A percentile compares a stretch with the other conserved stretches of the same genome.
Evolutionary conservation across 2,888 invertebrate genomes (phyloP).

Genomic region (Melitaea athalia): DNA sequence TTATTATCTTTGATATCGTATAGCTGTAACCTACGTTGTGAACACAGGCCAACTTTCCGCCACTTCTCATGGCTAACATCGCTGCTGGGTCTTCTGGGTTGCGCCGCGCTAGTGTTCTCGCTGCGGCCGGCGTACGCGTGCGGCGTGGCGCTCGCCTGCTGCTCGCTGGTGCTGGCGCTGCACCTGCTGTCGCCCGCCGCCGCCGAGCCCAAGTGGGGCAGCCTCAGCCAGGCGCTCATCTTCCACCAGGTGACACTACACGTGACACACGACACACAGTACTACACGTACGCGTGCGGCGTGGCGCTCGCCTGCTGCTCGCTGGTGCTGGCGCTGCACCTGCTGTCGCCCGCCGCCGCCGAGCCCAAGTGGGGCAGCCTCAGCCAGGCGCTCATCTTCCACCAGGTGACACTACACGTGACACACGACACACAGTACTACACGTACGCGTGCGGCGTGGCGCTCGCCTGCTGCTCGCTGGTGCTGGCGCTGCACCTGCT

Average conservation of each 20-base stretch:
- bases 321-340: too few relatives aligned
- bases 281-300: too few relatives aligned
- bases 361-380: too few relatives aligned
- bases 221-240: conserved; percentile 99
- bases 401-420: too few relatives aligned
- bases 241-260: conserved; percentile 92
- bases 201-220: conserved; percentile 94
- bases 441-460: too few relatives aligned
- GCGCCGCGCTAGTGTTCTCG: conserved; percentile 95
- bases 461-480: too few relatives aligned
- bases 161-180: conserved; percentile 92
- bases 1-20: not conserved
- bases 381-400: too few relatives aligned
- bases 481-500: too few relatives aligned
- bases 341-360: too few relatives aligned
- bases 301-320: too few relatives aligned
- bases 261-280: not conserved
- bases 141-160: conserved; percentile 92
- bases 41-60: conserved; percentile 93
- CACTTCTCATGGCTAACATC: conserved; percentile 98
- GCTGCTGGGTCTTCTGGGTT: conserved; percentile 91
- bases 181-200: conserved; percentile 94
- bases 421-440: too few relatives aligned
- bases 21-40: too few relatives aligned
- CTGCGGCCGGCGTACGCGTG: conserved; percentile 95